These are phyloP conservation scores for Palythoa grandis DNA, from an alignment of 92 coral and sea anemone species.

Conservation along the genomic window DNA sequence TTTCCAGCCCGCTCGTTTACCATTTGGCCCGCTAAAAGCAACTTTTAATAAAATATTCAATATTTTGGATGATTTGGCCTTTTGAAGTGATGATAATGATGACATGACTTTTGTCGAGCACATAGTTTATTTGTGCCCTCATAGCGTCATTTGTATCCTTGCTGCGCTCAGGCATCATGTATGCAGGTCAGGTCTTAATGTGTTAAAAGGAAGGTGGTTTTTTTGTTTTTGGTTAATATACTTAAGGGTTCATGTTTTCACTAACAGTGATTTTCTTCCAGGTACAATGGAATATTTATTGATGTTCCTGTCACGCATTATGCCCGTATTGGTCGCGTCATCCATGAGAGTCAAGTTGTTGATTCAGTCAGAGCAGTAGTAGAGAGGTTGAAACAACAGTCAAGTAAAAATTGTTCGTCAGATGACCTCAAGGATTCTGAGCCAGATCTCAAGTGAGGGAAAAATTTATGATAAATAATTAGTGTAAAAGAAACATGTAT, in stretches of 20 bases:
- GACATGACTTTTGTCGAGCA: too few relatives aligned
- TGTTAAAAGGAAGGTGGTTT: too few relatives aligned
- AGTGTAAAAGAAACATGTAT: too few relatives aligned
- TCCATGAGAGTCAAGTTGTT: conserved; percentile 96
- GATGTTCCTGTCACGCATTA: conserved; percentile 94
- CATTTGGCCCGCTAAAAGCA: too few relatives aligned
- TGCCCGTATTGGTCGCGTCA: conserved; percentile 77
- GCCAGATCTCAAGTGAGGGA: conserved; percentile 90
- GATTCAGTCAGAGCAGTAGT: conserved; percentile 89
- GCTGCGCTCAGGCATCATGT: too few relatives aligned
- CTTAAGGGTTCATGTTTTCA: background rate
- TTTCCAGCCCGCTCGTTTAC: too few relatives aligned
- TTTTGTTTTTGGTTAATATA: background rate
- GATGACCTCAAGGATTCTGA: conserved; percentile 93
- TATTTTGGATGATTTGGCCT: too few relatives aligned
- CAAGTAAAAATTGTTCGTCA: conserved; percentile 68
- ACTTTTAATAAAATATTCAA: too few relatives aligned
- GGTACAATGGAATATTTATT: conserved; percentile 88
- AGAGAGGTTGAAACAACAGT: conserved; percentile 87
- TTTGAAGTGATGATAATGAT: too few relatives aligned
- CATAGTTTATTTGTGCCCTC: too few relatives aligned
- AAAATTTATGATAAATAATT: background rate
- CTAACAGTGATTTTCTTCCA: conserved; percentile 5
- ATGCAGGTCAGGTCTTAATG: too few relatives aligned
- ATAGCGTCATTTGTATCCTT: too few relatives aligned